These are phyloP conservation scores for Stegastes partitus DNA, from an alignment of 2,113 vertebrate species.

Conservation along the genomic window DNA sequence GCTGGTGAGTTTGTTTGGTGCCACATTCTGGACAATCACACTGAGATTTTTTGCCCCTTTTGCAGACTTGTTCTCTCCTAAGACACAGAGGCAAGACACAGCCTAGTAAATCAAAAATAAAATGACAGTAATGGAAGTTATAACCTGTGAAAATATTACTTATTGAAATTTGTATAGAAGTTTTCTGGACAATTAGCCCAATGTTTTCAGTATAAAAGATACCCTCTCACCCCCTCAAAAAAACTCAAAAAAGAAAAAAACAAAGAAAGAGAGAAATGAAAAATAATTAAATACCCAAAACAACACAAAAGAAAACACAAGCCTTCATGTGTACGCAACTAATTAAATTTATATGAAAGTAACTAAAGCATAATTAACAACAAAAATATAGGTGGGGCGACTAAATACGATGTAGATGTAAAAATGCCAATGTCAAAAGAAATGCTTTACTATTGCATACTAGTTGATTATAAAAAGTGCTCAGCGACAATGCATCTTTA, in stretches of 20 bases:
- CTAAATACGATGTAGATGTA: neutral
- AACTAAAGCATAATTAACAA: slow-evolving; percentile 18
- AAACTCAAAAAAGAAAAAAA: neutral
- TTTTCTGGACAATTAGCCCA: slow-evolving; percentile 1
- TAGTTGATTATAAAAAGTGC: slow-evolving; percentile 45
- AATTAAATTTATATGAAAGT: slow-evolving; percentile 4
- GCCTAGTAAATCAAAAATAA: neutral
- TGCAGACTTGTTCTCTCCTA: neutral
- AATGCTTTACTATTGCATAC: slow-evolving; percentile 14
- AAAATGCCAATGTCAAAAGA: slow-evolving; percentile 2
- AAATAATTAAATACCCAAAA: slow-evolving; percentile 21
- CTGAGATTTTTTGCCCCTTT: neutral
- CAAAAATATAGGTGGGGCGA: neutral
- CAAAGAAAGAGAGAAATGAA: slow-evolving; percentile 4
- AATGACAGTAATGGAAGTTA: neutral
- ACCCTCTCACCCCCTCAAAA: neutral
- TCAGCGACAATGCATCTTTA: slow-evolving; percentile 9
- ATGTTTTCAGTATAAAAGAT: slow-evolving; percentile 40
- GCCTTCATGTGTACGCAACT: neutral
- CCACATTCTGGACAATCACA: neutral
- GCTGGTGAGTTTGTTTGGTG: slow-evolving; percentile 6
- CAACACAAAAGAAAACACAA: slow-evolving; percentile 30
- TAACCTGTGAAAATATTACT: neutral
- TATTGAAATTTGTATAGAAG: neutral
- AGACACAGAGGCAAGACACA: slow-evolving; percentile 21